phyloP scores from a whole-genome alignment of 2,888 invertebrate genomes.

The Chrysolina americana region DNA sequence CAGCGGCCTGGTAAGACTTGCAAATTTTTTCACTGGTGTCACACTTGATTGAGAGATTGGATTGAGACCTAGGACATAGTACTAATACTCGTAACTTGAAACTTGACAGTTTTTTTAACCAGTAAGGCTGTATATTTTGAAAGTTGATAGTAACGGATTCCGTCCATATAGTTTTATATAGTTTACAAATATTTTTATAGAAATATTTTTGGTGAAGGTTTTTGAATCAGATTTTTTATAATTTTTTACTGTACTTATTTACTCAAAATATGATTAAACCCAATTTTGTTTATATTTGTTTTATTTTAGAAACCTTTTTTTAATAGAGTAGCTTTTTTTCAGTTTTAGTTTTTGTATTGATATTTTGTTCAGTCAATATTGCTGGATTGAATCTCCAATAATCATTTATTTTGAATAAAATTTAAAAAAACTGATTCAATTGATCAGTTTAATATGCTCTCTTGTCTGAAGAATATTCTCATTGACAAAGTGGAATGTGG shows the following conservation, averaged over 20 bases:
- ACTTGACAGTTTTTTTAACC: constrained; percentile 27
- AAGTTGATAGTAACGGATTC: constrained; percentile 12
- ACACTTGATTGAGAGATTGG: constrained; percentile 59
- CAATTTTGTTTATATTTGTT: constrained; percentile 13
- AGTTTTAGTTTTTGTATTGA: constrained; percentile 39
- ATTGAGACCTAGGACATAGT: constrained; percentile 30
- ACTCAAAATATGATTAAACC: constrained; percentile 8
- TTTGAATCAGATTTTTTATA: constrained; percentile 27
- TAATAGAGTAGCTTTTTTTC: constrained; percentile 6
- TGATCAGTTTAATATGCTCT: no score
- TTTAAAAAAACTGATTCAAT: no score
- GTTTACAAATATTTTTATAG: constrained; percentile 22
- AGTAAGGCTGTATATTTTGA: constrained; percentile 14
- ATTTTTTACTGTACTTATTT: constrained; percentile 6
- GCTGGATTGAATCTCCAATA: no score
- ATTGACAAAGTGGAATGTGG: no score
- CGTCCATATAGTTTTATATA: constrained; percentile 14
- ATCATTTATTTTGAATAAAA: no score
- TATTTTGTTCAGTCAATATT: constrained; percentile 36
- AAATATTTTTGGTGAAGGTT: constrained; percentile 19
- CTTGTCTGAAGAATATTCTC: no score
- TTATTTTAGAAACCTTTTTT: constrained; percentile 18
- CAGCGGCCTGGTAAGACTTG: constrained; percentile 84
- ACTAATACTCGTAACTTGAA: constrained; percentile 25
- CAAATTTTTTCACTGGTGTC: constrained; percentile 68